Evolutionary conservation across 2,888 invertebrate species (phyloP), one percentile per base, ranked within the genome.

Genomic region (Trichogramma dendrolimi): DNA sequence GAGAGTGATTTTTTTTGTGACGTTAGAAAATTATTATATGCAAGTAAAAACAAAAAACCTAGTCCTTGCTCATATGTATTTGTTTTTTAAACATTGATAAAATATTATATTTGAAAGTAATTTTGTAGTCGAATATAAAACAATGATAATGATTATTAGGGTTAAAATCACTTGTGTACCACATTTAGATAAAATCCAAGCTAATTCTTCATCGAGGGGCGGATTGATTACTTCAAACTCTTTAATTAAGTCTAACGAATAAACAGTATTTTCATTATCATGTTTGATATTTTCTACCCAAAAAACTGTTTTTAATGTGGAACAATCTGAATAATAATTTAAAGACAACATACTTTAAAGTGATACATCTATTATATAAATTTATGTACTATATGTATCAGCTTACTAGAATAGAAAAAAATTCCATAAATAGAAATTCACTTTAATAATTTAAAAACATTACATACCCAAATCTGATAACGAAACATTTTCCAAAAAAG

Each of bases 401-500:
- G 42, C 51, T 38, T 55, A 48, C 42, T 39, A 42, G 48, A 40
- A 42, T 8, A 53, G 58, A 44, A 44, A 44, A 58, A n/a, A 6
- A 10, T 47, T 56, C 62, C 39, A 51, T 52, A 42, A 51, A 58
- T 58, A 58, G 49, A 51, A 51, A 40, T 6, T 7, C 43, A 14
- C 14, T 52, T 41, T 49, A 42, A 38, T 4, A 14, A 39, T 54
- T 39, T 4, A 42, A 55, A 43, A 51, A 27, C 14, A 40, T 55
- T 39, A 85, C 89, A 88, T 80, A 91, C 89, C 89, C 72, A 89
- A 84, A 83, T 90, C 89, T 55, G 87, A 87, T 70, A 88, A 80
- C 76, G 85, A 87, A 71, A 89, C 89, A 85, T 93, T 94, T 80
- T 93, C 94, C 82, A 94, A 80, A 82, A 94, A 94, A 53, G 94